Conservation (phyloP, 2,113 vertebrate species). For the Stegostoma tigrinum region DNA sequence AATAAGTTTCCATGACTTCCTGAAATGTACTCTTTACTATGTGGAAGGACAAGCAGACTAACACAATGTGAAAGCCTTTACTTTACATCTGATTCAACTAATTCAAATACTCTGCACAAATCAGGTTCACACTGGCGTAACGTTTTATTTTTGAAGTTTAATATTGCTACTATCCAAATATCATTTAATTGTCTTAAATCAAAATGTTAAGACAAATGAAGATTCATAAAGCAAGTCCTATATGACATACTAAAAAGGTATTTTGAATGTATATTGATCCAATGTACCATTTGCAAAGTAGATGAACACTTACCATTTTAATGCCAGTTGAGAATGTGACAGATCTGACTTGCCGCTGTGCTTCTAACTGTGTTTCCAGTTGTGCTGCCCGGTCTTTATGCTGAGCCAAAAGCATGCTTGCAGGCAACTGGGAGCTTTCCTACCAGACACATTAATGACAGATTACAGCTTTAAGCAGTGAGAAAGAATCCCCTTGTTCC, state of each 20-base stretch:
- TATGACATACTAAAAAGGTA: neutral
- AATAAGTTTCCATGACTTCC: neutral
- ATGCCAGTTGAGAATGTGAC: constrained; percentile 92
- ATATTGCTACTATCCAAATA: constrained; percentile 6
- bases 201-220: constrained; percentile 9
- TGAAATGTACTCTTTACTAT: neutral
- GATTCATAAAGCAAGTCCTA: neutral
- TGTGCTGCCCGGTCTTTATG: constrained; percentile 86
- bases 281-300: neutral
- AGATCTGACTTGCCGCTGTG: constrained; percentile 80
- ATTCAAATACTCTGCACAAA: constrained; percentile 6
- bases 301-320: constrained; percentile 76
- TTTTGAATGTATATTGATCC: neutral
- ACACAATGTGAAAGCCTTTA: neutral
- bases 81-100: neutral
- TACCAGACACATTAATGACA: constrained; percentile 47
- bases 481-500: neutral
- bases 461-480: constrained; percentile 10
- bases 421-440: constrained; percentile 88
- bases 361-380: constrained; percentile 81
- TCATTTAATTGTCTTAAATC: neutral
- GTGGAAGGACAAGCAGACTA: neutral
- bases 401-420: constrained; percentile 82
- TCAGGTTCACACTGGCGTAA: neutral
- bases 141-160: constrained; percentile 3